Percentiles rank a stretch among this genome's conserved stretches.
phyloP scores from a whole-genome alignment of 2,888 invertebrate species.

The Protophormia terraenovae region DNA sequence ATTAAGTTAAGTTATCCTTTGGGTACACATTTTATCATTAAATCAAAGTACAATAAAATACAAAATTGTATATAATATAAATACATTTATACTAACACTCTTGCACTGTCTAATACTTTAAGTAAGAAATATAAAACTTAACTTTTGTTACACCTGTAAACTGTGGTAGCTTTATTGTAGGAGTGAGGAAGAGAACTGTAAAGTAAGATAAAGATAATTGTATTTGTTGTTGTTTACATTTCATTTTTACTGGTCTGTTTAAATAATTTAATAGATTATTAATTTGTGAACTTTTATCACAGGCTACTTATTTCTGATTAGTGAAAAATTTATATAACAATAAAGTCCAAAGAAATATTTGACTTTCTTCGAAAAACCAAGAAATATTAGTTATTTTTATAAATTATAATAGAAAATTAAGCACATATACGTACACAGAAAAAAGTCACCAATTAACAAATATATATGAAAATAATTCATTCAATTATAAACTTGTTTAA shows the following conservation, averaged over 20 bases:
- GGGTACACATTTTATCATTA: constrained; percentile 38
- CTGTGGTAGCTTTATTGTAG: neutral
- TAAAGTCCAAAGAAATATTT: neutral
- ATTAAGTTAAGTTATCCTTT: constrained; percentile 44
- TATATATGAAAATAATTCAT: too few relatives aligned
- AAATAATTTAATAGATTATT: constrained; percentile 33
- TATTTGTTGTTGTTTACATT: neutral
- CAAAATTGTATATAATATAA: neutral
- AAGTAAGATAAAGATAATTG: too few relatives aligned
- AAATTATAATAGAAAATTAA: too few relatives aligned
- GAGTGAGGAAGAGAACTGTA: neutral
- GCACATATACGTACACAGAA: too few relatives aligned
- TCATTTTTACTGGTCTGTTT: neutral
- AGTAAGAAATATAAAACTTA: neutral
- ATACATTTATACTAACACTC: neutral
- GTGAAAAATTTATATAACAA: neutral
- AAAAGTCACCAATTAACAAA: too few relatives aligned
- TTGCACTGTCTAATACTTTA: neutral
- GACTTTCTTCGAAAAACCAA: neutral
- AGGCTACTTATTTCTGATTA: neutral
- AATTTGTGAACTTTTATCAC: constrained; percentile 41
- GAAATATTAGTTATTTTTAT: too few relatives aligned
- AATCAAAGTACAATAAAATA: constrained; percentile 35
- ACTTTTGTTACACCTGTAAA: neutral
- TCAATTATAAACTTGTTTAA: too few relatives aligned